Base-by-base conservation (phyloP, 1,140 invertebrate species). In the Platorchestia sp. region DNA sequence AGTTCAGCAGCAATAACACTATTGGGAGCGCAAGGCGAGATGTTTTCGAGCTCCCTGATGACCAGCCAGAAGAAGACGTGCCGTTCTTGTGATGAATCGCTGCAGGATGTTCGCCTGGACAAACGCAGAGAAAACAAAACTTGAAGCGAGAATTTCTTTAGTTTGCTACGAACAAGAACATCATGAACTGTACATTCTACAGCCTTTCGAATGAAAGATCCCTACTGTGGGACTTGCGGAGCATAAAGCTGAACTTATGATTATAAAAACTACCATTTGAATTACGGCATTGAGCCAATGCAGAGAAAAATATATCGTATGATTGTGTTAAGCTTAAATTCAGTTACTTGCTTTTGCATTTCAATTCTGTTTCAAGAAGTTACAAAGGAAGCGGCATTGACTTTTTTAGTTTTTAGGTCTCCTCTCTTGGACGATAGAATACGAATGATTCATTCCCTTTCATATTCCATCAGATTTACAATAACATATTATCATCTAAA, bases 1-100 rank as follows among this genome's bases (percentile, higher is more conserved):
- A 93, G 47, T 93, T 93, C 43, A 93, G 40, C 91, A 47, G 36
- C 40, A 93, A n/a, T n/a, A 93, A 47, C 40, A 45, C 91, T 45
- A 93, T 45, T 47, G 91, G 91, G 41, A 93, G 45, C 43, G 44
- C 43, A 47, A 93, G 43, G 40, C 91, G 43, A 45, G 91, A 45
- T 40, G 36, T 47, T 40, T 93, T 40, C 41, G 43, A 93, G 43
- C 10, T n/a, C 14, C 91, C 45, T 40, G 91, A 93, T 36, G 91
- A 93, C 44, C 45, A 7, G 44, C 91, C 97, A 7, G 97, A 98
- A 96, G 98, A 98, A 41, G 96, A 96, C 10, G 95, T 96, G n/a
- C 96, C 96, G 95, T 96, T 96, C 91, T 96, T 96, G 96, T 96
- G 96, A 89, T 96, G 96, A 95, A 96, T 96, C 40, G 96, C 96